These are phyloP conservation scores for Anthonomus grandis DNA, from an alignment of 1,140 invertebrate species.

Conservation along the genomic window DNA sequence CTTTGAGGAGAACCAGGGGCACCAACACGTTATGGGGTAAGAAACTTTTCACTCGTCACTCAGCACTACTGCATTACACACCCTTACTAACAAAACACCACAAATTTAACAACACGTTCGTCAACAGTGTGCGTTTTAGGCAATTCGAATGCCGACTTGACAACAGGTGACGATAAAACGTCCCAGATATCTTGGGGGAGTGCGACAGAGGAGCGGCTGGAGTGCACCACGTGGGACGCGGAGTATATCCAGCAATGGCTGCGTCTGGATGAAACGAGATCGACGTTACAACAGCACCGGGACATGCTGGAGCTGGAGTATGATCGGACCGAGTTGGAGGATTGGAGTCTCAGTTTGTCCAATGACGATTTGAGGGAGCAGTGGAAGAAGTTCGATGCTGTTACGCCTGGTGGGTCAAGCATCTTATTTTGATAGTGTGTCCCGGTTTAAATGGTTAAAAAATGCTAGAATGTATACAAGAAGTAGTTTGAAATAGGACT, in stretches of 20 bases:
- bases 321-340: conserved; percentile 71
- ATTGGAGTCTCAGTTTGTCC: conserved; percentile 73
- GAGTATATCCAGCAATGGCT: conserved; percentile 75
- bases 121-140: conserved; percentile 32
- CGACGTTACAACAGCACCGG: conserved; percentile 61
- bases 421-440: too few relatives aligned
- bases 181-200: conserved; percentile 57
- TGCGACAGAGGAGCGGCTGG: conserved; percentile 53
- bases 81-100: neutral
- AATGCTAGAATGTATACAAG: too few relatives aligned
- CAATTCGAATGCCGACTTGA: conserved; percentile 35
- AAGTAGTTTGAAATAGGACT: too few relatives aligned
- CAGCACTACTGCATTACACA: neutral
- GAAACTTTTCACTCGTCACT: neutral
- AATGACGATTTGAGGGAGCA: conserved; percentile 61
- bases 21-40: conserved; percentile 45
- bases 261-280: conserved; percentile 65
- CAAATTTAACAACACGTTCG: conserved; percentile 13
- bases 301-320: conserved; percentile 68
- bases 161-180: conserved; percentile 34
- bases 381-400: conserved; percentile 38
- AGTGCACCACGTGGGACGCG: conserved; percentile 64
- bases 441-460: too few relatives aligned
- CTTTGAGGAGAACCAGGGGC: conserved; percentile 48
- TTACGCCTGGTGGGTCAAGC: conserved; percentile 31